A percentile compares a stretch with the other conserved stretches of the same genome.
Evolutionary conservation across 2,113 vertebrate species (phyloP).

Genomic region (Leiothrix lutea): DNA sequence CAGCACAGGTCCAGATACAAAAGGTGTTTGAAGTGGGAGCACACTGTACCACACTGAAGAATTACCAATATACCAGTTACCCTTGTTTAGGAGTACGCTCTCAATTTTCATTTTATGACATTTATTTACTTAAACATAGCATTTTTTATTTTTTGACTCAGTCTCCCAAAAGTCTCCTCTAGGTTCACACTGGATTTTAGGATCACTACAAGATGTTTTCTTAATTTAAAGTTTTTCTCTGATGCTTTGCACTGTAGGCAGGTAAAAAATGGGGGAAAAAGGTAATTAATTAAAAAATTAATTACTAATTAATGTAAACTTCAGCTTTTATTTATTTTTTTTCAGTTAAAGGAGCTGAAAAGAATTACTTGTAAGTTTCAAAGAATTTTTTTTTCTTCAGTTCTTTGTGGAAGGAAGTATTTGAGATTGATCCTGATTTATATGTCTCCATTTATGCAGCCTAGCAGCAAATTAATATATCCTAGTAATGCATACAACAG

Average conservation of each 20-base stretch:
- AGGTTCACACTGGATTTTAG: background rate
- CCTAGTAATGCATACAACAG: background rate
- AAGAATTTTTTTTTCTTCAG: background rate
- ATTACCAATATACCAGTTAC: background rate
- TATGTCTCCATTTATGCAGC: background rate
- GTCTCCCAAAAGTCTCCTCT: background rate
- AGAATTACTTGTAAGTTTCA: background rate
- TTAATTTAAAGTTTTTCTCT: background rate
- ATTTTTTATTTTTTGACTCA: background rate
- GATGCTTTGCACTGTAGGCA: background rate
- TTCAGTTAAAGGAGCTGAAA: background rate
- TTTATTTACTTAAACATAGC: background rate
- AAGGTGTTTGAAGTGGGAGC: constrained; percentile 38
- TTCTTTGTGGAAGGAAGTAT: background rate
- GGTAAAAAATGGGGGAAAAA: background rate
- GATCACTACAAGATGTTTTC: background rate
- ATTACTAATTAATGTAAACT: background rate
- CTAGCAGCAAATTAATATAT: background rate
- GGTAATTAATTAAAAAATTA: no score
- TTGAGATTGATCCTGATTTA: background rate
- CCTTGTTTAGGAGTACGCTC: background rate
- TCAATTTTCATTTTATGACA: background rate
- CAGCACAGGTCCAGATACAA: constrained; percentile 19
- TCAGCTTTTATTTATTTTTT: background rate
- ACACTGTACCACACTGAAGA: background rate